Evolutionary conservation across 1,140 invertebrate species (phyloP), one percentile per base, ranked within the genome.

Genomic region (Capitella teleta): DNA sequence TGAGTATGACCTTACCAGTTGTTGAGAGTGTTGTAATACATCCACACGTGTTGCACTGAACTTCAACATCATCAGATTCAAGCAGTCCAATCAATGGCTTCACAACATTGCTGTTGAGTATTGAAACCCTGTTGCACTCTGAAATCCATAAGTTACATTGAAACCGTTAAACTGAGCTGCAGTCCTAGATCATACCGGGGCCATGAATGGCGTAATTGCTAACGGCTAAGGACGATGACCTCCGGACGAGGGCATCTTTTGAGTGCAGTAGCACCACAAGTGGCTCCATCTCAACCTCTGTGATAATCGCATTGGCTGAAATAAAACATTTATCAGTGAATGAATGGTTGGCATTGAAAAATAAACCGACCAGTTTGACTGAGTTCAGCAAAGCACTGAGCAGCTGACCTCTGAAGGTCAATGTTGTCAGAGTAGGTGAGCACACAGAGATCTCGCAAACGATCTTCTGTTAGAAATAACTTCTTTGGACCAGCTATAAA

Each of bases 1-100:
- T n/a, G n/a, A 10, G 14, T 24, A 12, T 12, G 4, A 21, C 36
- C 57, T 18, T 56, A 66, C 63, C 62, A 47, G 55, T 53, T 0
- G 62, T 64, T 16, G 62, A 58, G 16, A 66, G 47, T 5, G 61
- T 57, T 10, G 62, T 64, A 3, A 66, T 55, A 57, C 61, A 64
- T 3, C 59, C 64, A 57, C 61, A 61, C 1, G 61, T 58, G 49
- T 66, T 64, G 51, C 64, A 66, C 46, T 63, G 64, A 3, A 64
- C 58, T 18, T 66, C 64, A 6, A 55, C 25, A 48, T 60, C 55
- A 14, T 41, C 54, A 23, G 59, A 57, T n/a, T 57, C 34, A 16
- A 66, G 42, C 1, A 66, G 54, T 8, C 51, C 43, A 2, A 63
- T 36, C 12, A 66, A 42, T 5, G 56, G 48, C 18, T 47, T 37